phyloP scores from a whole-genome alignment of 2,113 vertebrate genomes.

The Melanotaenia duboulayi region DNA sequence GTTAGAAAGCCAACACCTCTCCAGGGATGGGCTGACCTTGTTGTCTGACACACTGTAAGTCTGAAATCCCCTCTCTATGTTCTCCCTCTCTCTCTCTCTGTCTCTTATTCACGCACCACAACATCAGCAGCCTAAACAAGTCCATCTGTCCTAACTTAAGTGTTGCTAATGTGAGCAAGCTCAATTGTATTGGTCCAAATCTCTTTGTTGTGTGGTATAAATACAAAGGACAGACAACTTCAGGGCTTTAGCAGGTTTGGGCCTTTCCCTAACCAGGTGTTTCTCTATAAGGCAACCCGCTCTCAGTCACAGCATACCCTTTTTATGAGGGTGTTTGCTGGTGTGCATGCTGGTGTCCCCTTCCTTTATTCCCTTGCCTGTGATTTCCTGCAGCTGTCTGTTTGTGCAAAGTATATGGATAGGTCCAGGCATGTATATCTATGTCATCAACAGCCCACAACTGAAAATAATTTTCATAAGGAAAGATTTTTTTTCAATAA shows the following conservation, averaged over 20 bases:
- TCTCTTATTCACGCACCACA: constrained; percentile 34
- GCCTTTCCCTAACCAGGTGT: constrained; percentile 82
- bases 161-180: background rate
- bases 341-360: constrained; percentile 34
- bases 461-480: constrained; percentile 72
- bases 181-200: constrained; percentile 3
- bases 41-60: constrained; percentile 77
- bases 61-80: constrained; percentile 55
- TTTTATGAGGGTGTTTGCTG: constrained; percentile 60
- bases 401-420: constrained; percentile 68
- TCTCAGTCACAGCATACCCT: constrained; percentile 59
- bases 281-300: constrained; percentile 67
- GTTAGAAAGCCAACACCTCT: constrained; percentile 84
- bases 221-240: constrained; percentile 50
- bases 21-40: constrained; percentile 82
- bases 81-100: constrained; percentile 36
- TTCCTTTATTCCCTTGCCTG: constrained; percentile 67
- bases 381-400: constrained; percentile 84
- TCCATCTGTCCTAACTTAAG: constrained; percentile 24
- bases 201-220: constrained; percentile 30
- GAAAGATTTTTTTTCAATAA: background rate
- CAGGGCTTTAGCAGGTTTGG: constrained; percentile 55
- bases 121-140: constrained; percentile 32
- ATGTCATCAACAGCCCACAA: constrained; percentile 64
- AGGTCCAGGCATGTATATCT: constrained; percentile 77